Base-by-base conservation (phyloP, 2,113 vertebrate species). In the Coturnix japonica region DNA sequence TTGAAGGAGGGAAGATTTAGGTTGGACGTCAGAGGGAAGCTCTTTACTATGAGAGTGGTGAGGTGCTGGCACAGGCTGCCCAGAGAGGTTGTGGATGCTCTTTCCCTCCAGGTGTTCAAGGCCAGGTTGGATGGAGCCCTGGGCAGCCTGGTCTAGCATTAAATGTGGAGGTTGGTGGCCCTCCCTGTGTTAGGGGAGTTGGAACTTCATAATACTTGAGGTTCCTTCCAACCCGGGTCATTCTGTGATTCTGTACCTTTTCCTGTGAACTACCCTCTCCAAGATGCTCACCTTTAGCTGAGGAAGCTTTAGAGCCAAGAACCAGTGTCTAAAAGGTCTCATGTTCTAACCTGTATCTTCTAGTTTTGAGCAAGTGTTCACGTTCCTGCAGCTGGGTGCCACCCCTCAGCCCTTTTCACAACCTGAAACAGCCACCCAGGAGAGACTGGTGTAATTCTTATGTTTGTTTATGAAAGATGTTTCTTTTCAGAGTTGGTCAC, bases 191-290 rank as follows among this genome's bases (percentile, higher is more conserved):
- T 10, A 8, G 6, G 47, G 22, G 21, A 21, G 22, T 23, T 49
- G 21, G 47, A 49, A 21, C 12, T 49, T 49, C 22, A 12, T 49
- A 21, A 49, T 49, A 11, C 6, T 49, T 49, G 47, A 49, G 22
- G 47, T 49, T 22, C 10, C 22, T 49, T 49, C 47, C 47, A 49
- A 7, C 22, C 47, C 6, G 3, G 22, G 22, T 22, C 22, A 13
- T 49, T 23, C 47, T 49, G 47, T 49, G 22, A 49, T 49, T 49
- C 47, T 49, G 31, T 6, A 18, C 43, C 2, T 35, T 56, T 64
- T 5, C 5, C 59, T 0, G 0, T 46, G 7, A 56, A 28, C 57
- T 44, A 6, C 13, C 8, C 37, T 47, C 2, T 53, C 2, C 35
- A 53, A 31, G 12, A 6, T 26, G 0, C 31, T 75, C 0, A 0